Conservation (phyloP, 2,888 invertebrate species). For the Microchrysa polita region DNA sequence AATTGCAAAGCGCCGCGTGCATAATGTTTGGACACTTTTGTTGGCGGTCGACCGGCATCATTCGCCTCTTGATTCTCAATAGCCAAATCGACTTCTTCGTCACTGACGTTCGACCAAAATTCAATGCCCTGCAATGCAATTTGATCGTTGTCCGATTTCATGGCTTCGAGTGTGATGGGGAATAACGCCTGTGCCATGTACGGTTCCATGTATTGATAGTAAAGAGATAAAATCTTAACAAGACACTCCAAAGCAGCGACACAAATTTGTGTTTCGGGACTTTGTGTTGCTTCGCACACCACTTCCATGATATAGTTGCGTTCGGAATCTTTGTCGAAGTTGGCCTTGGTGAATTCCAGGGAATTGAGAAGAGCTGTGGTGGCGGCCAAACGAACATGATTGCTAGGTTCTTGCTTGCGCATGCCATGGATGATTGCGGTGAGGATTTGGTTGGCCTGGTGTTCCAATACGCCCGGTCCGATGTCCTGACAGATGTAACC, state of each 20-base stretch:
- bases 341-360: conserved; percentile 97
- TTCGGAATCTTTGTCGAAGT: conserved; percentile 97
- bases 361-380: conserved; percentile 97
- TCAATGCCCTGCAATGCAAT: conserved; percentile 98
- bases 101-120: conserved; percentile 99
- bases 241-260: conserved; percentile 98
- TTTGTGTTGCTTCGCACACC: conserved; percentile 98
- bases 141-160: conserved; percentile 96
- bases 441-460: conserved; percentile 94
- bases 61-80: conserved; percentile 94
- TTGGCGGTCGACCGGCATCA: conserved; percentile 93
- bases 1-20: conserved; percentile 98
- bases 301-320: conserved; percentile 99
- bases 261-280: conserved; percentile 87
- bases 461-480: conserved; percentile 88
- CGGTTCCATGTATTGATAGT: conserved; percentile 98
- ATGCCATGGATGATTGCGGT: conserved; percentile 99
- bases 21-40: conserved; percentile 92
- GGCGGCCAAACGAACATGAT: conserved; percentile 94
- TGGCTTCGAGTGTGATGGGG: conserved; percentile 97
- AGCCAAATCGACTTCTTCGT: conserved; percentile 96
- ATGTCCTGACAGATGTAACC: conserved; percentile 98
- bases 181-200: conserved; percentile 99
- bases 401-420: conserved; percentile 92
- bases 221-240: conserved; percentile 96